phyloP scores from a whole-genome alignment of 2,113 vertebrate species.

The Etia nguti region DNA sequence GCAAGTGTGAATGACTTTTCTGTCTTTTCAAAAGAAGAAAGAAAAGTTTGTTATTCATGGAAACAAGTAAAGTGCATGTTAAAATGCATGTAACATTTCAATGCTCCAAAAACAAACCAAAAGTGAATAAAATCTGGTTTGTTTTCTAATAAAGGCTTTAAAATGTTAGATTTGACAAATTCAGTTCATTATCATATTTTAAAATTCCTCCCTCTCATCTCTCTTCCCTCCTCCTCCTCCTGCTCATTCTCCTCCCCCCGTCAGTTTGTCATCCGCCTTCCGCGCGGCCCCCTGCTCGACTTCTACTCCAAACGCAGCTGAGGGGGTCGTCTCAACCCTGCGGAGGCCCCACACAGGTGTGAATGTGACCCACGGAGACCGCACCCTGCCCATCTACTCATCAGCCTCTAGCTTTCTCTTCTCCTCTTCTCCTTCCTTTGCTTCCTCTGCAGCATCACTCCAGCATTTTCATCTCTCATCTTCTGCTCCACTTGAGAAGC shows the following conservation, averaged over 20 bases:
- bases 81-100: slow-evolving; percentile 39
- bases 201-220: slow-evolving; percentile 73
- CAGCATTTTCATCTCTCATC: slow-evolving; percentile 59
- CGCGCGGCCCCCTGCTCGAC: slow-evolving; percentile 94
- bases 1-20: slow-evolving; percentile 32
- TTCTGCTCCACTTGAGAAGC: slow-evolving; percentile 46
- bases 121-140: neutral
- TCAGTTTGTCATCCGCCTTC: slow-evolving; percentile 76
- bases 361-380: slow-evolving; percentile 67
- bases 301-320: slow-evolving; percentile 88
- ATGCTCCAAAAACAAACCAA: neutral
- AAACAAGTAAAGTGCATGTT: slow-evolving; percentile 27
- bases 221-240: slow-evolving; percentile 47
- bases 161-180: neutral
- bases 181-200: slow-evolving; percentile 25
- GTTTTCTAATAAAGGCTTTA: neutral
- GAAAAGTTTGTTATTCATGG: neutral
- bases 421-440: slow-evolving; percentile 32
- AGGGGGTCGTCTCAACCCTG: slow-evolving; percentile 76
- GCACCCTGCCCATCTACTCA: slow-evolving; percentile 47
- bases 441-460: slow-evolving; percentile 49
- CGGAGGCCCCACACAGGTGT: slow-evolving; percentile 81
- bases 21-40: slow-evolving; percentile 3
- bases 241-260: neutral
- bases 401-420: slow-evolving; percentile 51